Evolutionary conservation across 2,113 vertebrate species (phyloP).

Genomic region (Ceuthmochares aereus): DNA sequence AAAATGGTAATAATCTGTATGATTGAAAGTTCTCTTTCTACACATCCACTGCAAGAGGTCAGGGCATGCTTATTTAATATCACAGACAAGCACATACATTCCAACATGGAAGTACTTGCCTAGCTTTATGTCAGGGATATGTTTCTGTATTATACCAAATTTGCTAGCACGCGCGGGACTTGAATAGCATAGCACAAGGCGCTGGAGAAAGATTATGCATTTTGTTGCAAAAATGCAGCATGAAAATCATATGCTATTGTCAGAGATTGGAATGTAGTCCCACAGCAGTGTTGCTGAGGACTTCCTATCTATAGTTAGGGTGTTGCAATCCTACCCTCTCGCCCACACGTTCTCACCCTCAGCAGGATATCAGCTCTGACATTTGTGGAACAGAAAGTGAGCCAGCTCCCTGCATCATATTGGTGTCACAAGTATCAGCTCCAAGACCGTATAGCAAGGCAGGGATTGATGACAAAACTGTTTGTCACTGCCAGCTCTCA

Average conservation of each 20-base stretch:
- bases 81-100: background rate
- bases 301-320: slow-evolving; percentile 51
- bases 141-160: background rate
- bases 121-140: background rate
- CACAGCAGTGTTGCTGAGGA: background rate
- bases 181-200: background rate
- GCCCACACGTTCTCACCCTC: background rate
- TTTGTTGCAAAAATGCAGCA: background rate
- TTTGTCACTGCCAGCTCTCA: background rate
- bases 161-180: background rate
- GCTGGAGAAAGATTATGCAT: background rate
- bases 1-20: background rate
- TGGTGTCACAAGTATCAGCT: fast-evolving
- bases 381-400: background rate
- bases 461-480: background rate
- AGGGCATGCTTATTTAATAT: background rate
- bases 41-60: background rate
- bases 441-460: background rate
- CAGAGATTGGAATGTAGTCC: background rate
- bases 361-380: background rate
- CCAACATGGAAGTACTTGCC: background rate
- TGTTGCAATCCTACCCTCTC: slow-evolving; percentile 4
- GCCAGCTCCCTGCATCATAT: fast-evolving
- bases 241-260: background rate
- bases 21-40: background rate